These are phyloP conservation scores for Spodoptera littoralis DNA, from an alignment of 2,888 invertebrate genomes.

Conservation along the genomic window DNA sequence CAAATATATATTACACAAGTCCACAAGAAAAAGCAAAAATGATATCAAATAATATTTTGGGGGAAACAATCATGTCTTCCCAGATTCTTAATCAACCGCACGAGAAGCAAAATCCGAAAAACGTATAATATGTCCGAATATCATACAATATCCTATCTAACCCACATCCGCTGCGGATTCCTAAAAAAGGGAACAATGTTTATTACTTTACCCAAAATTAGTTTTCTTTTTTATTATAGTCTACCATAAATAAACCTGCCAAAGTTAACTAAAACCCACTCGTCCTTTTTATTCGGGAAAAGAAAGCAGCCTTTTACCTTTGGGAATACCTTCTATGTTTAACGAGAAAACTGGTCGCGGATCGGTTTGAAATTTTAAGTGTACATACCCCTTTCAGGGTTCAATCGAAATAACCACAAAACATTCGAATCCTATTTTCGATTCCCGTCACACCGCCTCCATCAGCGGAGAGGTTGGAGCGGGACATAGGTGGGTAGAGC, in stretches of 20 bases:
- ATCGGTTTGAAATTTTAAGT: constrained; percentile 78
- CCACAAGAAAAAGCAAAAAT: too few relatives aligned
- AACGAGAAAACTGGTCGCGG: constrained; percentile 74
- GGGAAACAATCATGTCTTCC: neutral
- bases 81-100: constrained; percentile 14
- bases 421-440: constrained; percentile 82
- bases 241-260: constrained; percentile 61
- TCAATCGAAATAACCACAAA: constrained; percentile 85
- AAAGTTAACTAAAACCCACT: constrained; percentile 61
- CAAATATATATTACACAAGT: too few relatives aligned
- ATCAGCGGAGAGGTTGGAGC: constrained; percentile 73
- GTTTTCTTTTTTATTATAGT: constrained; percentile 60
- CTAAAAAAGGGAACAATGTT: constrained; percentile 54
- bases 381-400: constrained; percentile 80
- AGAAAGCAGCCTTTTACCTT: constrained; percentile 70
- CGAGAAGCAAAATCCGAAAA: constrained; percentile 12
- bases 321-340: constrained; percentile 70
- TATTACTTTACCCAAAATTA: constrained; percentile 59
- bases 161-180: constrained; percentile 41
- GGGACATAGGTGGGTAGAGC: constrained; percentile 64
- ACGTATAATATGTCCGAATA: constrained; percentile 23
- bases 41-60: too few relatives aligned
- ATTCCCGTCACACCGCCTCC: constrained; percentile 84
- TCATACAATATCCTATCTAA: constrained; percentile 44
- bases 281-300: constrained; percentile 60